Evolutionary conservation across 2,888 invertebrate species (phyloP), one percentile per base, ranked within the genome.

Genomic region (Ornithoptera alexandrae): DNA sequence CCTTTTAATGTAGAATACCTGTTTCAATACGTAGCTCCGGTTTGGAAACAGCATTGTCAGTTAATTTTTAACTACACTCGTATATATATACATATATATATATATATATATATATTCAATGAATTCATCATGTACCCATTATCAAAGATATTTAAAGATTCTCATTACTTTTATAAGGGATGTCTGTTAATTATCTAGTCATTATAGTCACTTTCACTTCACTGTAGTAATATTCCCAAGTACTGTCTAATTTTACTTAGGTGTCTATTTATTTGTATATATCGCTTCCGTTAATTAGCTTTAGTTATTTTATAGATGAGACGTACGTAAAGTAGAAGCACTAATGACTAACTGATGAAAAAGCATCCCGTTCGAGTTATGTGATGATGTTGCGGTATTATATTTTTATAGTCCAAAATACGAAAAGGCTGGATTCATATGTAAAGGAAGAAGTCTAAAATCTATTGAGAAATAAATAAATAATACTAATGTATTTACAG

Each of bases 21-120:
- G 68, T 50, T 68, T 68, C 39, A 64, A 53, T 18, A 64, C 18
- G 22, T 58, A 60, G 15, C 53, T 53, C 36, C 63, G 56, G 46
- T 62, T 68, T n/a, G 10, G 53, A 7, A 10, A 30, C 59, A 64
- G 15, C 68, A 68, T 68, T 10, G n/a, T 68, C 15, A 36, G 8
- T 53, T 53, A 6, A 2, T 12, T 53, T 53, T 18, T n/a, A n/a
- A n/a, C 8, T n/a, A n/a, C 5, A 53, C 18, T 6, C 15, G 10
- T 15, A 53, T 53, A 1, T n/a, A 18, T n/a, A 50, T 17, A 18
- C 1, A 50, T 17, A n/a, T 53, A 53, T n/a, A 5, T n/a, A 1
- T n/a, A 18, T n/a, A 50, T 17, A 18, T 7, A 50, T 17, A n/a
- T 53, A 53, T n/a, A 5, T n/a, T n/a, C 53, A 3, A 53, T 53